phyloP scores from a whole-genome alignment of 2,888 invertebrate species.

The Venusia cambrica region DNA sequence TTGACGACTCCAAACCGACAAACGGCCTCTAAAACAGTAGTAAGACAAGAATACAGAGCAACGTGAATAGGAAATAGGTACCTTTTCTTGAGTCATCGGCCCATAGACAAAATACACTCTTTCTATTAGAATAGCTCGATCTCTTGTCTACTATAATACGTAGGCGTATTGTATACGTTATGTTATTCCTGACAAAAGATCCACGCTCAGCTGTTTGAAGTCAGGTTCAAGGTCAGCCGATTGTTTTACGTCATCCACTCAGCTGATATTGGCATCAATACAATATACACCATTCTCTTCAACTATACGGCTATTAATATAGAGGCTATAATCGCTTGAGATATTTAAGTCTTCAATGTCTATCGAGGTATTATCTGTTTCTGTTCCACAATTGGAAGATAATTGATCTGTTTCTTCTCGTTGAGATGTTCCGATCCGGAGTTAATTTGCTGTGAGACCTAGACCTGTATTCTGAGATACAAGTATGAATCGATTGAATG shows the following conservation, averaged over 20 bases:
- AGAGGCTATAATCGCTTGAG: slow-evolving; percentile 15
- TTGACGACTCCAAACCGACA: too few relatives aligned
- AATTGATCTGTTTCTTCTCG: slow-evolving; percentile 34
- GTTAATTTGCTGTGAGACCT: slow-evolving; percentile 5
- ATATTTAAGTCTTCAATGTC: slow-evolving; percentile 16
- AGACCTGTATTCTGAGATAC: neutral
- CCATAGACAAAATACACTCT: too few relatives aligned
- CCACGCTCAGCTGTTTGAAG: slow-evolving; percentile 19
- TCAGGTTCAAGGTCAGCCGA: slow-evolving; percentile 41
- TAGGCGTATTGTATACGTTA: too few relatives aligned
- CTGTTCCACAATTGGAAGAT: slow-evolving; percentile 32
- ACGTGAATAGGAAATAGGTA: too few relatives aligned
- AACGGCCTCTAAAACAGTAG: too few relatives aligned
- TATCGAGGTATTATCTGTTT: slow-evolving; percentile 26
- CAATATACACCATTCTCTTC: neutral
- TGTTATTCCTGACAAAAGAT: slow-evolving; percentile 12
- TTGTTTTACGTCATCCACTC: slow-evolving; percentile 37
- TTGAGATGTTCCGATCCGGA: slow-evolving; percentile 17
- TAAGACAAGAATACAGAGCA: too few relatives aligned
- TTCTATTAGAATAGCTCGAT: too few relatives aligned
- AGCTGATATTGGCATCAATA: slow-evolving; percentile 40
- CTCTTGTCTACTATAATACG: too few relatives aligned
- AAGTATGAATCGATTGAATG: too few relatives aligned
- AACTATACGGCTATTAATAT: slow-evolving; percentile 5
- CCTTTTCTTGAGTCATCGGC: too few relatives aligned